phyloP scores from a whole-genome alignment of 2,888 invertebrate genomes.

The Hirtodrosophila confusa region DNA sequence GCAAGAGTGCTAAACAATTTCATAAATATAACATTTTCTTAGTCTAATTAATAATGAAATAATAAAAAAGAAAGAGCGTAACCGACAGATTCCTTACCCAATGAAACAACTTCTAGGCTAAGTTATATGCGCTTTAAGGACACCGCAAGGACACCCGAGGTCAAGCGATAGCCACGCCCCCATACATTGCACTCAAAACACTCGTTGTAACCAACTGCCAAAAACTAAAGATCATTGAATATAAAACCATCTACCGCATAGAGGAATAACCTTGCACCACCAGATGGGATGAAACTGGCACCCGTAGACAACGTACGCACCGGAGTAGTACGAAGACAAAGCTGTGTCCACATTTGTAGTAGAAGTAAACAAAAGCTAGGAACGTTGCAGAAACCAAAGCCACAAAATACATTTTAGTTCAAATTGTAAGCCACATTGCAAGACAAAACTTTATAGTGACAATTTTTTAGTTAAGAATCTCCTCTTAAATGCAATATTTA shows the following conservation, averaged over 20 bases:
- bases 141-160: conserved; percentile 14
- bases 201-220: conserved; percentile 72
- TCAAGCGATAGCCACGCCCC: conserved; percentile 42
- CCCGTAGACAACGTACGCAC: neutral
- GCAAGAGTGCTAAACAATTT: conserved; percentile 38
- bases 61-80: conserved; percentile 1
- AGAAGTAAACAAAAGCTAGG: conserved; percentile 19
- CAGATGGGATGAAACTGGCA: conserved; percentile 17
- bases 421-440: conserved; percentile 38
- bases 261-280: conserved; percentile 13
- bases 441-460: conserved; percentile 55
- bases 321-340: conserved; percentile 9
- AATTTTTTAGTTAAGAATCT: conserved; percentile 66
- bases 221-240: conserved; percentile 31
- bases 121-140: conserved; percentile 55
- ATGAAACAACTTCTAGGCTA: conserved; percentile 35
- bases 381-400: conserved; percentile 15
- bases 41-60: conserved; percentile 55
- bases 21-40: conserved; percentile 44
- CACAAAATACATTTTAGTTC: conserved; percentile 47
- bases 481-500: conserved; percentile 70
- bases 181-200: conserved; percentile 48
- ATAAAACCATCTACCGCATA: conserved; percentile 25
- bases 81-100: neutral
- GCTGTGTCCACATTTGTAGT: conserved; percentile 44